A percentile compares a stretch with the other conserved stretches of the same genome.
Evolutionary conservation across 2,888 invertebrate species (phyloP).

Genomic region (Boloria selene): DNA sequence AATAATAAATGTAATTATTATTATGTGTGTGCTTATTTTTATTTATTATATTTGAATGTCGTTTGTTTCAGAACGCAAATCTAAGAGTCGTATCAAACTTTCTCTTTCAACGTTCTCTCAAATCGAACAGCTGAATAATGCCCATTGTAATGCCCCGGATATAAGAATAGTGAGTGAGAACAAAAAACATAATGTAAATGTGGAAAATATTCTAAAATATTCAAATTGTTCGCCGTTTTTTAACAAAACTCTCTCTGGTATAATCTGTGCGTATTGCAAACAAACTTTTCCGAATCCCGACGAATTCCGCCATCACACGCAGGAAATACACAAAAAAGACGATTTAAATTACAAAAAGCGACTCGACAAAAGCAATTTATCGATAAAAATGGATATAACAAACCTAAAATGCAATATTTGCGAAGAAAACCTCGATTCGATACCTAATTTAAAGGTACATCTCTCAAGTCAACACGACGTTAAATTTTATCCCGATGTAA

Average conservation of each 20-base stretch:
- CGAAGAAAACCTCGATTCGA: conserved; percentile 46
- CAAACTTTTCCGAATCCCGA: conserved; percentile 50
- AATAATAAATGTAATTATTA: no score
- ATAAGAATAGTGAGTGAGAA: conserved; percentile 52
- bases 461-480: conserved; percentile 58
- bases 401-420: conserved; percentile 64
- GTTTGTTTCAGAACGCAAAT: conserved; percentile 39
- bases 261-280: conserved; percentile 67
- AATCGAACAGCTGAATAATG: conserved; percentile 50
- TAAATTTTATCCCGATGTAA: conserved; percentile 61
- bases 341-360: conserved; percentile 54
- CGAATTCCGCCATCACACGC: conserved; percentile 53
- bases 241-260: conserved; percentile 64
- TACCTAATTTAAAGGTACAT: conserved; percentile 59
- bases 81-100: conserved; percentile 48
- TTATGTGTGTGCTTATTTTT: no score
- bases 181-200: conserved; percentile 60
- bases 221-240: conserved; percentile 72
- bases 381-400: conserved; percentile 70
- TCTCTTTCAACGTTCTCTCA: conserved; percentile 51
- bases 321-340: conserved; percentile 49
- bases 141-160: conserved; percentile 38
- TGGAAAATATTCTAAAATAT: conserved; percentile 62
- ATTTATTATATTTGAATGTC: not conserved
- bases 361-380: conserved; percentile 64